Evolutionary conservation across 2,797 vertebrate genomes (phyloP), one percentile per base, ranked within the genome.

Genomic region (Neosalanx taihuensis): DNA sequence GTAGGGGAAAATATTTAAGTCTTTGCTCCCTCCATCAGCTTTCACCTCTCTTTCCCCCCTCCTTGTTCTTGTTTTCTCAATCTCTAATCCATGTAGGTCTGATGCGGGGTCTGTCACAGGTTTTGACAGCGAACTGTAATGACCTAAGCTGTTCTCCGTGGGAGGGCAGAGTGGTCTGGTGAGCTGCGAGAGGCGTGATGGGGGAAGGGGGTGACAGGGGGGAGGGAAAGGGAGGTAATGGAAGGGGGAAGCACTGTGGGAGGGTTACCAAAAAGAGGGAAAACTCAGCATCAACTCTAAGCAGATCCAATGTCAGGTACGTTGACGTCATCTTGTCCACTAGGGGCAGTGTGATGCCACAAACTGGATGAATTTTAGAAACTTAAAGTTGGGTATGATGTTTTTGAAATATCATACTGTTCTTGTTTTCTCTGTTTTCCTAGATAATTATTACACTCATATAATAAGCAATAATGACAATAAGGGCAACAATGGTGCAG

Each of bases 121-220:
- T 91, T 93, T 92, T 89, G 89, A 90, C 88, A 94, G 87, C 85
- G 84, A 81, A 85, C 79, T 86, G 86, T 91, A 89, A 90, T 89
- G 88, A 91, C 89, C 91, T 89, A 87, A 83, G 79, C 81, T 89
- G 68, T 73, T 86, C 88, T 79, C 85, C 68, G 85, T 23, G 72
- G 88, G 87, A 83, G 77, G 79, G 53, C 57, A 20, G 81, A 58
- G 69, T 64, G 78, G 78, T n/a, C 51, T n/a, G 77, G 46, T 33
- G 60, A 64, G 33, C 6, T 67, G 51, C 6, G 72, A 26, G 29
- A 26, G 17, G 17, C 9, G 51, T 18, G 20, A 49, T 46, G 2
- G 17, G 6, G 37, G 56, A 17, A 30, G 41, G 35, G 31, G 37
- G 5, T 17, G 23, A 30, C 26, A 41, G 35, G 12, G 7, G 31